Percentiles rank a stretch among this genome's conserved stretches.
Conservation (phyloP, 2,797 vertebrate genomes). For the Morus bassanus region DNA sequence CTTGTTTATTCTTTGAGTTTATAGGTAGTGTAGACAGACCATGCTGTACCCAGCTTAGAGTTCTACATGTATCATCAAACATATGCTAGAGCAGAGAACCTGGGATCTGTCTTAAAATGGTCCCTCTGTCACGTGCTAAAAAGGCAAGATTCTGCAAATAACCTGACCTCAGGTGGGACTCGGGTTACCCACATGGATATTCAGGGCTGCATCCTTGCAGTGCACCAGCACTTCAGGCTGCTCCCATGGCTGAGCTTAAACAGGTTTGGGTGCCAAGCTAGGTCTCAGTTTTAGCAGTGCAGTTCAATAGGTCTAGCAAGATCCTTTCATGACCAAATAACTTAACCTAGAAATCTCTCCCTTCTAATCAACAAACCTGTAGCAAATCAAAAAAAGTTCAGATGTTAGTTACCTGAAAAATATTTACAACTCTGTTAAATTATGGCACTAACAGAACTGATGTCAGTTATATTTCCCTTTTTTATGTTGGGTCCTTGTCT, state of each 20-base stretch:
- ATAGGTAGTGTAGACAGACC: background rate
- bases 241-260: background rate
- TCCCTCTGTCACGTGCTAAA: background rate
- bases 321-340: background rate
- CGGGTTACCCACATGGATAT: no score
- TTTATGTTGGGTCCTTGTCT: background rate
- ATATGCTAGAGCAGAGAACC: background rate
- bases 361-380: background rate
- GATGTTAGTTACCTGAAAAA: background rate
- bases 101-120: background rate
- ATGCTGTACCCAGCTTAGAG: background rate
- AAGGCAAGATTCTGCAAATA: background rate
- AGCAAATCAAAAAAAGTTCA: background rate
- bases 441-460: background rate
- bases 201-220: background rate
- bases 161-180: background rate
- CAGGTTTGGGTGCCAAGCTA: background rate
- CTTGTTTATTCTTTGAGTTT: background rate
- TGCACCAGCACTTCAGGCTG: background rate
- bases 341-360: background rate
- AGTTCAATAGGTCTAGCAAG: background rate
- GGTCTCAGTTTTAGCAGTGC: background rate
- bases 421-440: background rate
- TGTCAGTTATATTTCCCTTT: background rate
- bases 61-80: background rate